Base-by-base conservation (phyloP, 2,888 invertebrate species). In the Metellina segmentata region DNA sequence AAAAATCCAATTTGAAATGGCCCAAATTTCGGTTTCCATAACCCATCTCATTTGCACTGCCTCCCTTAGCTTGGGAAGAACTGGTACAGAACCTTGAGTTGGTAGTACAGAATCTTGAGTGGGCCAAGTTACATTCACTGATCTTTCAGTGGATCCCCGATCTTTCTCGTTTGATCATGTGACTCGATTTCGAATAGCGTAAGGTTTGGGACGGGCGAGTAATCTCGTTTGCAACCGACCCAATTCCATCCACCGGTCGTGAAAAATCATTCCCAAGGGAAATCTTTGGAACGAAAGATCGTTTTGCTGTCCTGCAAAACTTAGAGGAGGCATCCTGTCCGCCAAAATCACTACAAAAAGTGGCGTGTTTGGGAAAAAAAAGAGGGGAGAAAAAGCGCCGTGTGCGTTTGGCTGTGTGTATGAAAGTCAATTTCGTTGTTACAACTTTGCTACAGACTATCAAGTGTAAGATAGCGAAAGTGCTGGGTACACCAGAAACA, bases 401-500 rank as follows among this genome's bases (percentile, higher is more conserved):
- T 34, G 49, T 34, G 74, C 78, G 83, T 71, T 52, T 85, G 79
- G 7, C 11, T 79, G 85, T 11, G 72, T 74, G 82, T 78, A 70
- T 87, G 82, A 75, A 19, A 82, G 75, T 87, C 69, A n/a, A 81
- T 70, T 85, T 75, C 9, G 79, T 82, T 83, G 89, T 89, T 89
- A 69, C 48, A 74, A 52, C 20, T 79, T 82, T 89, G 92, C 92
- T 89, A 83, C 79, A 89, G 89, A 92, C 92, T 92, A 89, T 92
- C 92, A 89, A 69, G 81, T 81, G 20, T 49, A 82, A 70, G 34
- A 81, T 85, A 88, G 88, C 88, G 85, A 20, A 71, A 53, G 53
- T 34, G 34, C 61, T 16, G 8, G 34, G 77, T 34, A 70, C n/a
- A 71, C 78, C 77, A 53, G 52, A 20, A 69, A 78, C 70, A 61